phyloP scores from a whole-genome alignment of 2,113 vertebrate genomes.

The Heliornis fulica region DNA sequence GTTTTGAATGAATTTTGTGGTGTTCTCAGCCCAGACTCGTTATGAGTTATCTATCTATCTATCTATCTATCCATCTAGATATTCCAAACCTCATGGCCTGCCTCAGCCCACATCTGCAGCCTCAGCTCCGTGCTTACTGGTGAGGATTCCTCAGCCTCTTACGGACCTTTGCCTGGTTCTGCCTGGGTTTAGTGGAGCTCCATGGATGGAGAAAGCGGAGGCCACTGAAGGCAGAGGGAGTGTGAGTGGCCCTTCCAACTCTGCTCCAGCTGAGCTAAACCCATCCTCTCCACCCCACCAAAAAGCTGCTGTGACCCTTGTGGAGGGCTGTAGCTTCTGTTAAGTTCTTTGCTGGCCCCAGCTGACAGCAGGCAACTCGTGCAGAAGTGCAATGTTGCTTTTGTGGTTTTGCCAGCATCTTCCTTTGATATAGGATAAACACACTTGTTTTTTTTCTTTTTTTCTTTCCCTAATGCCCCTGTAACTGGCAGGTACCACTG shows the following conservation, averaged over 20 bases:
- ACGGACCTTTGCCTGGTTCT: not conserved
- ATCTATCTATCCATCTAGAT: no score
- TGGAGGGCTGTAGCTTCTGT: not conserved
- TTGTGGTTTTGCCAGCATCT: not conserved
- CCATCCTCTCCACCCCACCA: rapidly evolving
- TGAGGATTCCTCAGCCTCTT: not conserved
- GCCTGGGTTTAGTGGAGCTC: not conserved
- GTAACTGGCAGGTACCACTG: not conserved
- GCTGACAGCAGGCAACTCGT: not conserved
- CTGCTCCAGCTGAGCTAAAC: not conserved
- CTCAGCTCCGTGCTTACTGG: not conserved
- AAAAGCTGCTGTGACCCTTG: not conserved
- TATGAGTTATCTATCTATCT: not conserved
- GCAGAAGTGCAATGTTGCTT: not conserved
- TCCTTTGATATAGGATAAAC: not conserved
- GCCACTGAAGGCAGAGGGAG: not conserved
- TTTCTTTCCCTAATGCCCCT: not conserved
- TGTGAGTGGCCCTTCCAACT: not conserved
- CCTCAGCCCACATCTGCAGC: not conserved
- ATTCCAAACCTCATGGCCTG: not conserved
- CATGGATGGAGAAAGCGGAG: not conserved
- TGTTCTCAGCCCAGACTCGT: not conserved
- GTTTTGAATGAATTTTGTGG: not conserved
- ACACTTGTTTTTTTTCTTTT: not conserved
- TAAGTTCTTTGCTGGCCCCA: not conserved